These are phyloP conservation scores for Parazoanthus swiftii DNA, from an alignment of 92 coral and sea anemone genomes.

Conservation along the genomic window DNA sequence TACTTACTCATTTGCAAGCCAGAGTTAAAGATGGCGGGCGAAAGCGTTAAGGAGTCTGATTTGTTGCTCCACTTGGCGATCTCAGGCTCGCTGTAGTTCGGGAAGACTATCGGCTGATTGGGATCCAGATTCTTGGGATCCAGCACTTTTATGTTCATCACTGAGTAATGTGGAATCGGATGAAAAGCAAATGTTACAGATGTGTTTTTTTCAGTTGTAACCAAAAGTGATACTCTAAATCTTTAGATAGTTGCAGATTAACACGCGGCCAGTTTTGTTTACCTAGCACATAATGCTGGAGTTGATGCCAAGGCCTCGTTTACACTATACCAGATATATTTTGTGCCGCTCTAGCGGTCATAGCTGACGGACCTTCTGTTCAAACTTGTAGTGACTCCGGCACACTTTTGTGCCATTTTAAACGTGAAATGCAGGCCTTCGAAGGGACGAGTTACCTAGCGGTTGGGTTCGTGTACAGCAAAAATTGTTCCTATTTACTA, in stretches of 20 bases:
- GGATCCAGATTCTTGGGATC: conserved; percentile 59
- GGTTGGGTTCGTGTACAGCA: too few species aligned
- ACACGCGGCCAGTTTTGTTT: neutral
- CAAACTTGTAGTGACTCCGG: too few species aligned
- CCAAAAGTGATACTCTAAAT: neutral
- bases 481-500: too few species aligned
- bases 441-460: too few species aligned
- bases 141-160: conserved; percentile 58
- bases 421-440: too few species aligned
- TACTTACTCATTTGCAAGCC: conserved; percentile 54
- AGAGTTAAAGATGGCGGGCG: conserved; percentile 64
- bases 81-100: conserved; percentile 79
- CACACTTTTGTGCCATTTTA: too few species aligned
- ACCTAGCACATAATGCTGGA: neutral
- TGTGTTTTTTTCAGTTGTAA: neutral
- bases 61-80: conserved; percentile 83
- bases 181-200: neutral
- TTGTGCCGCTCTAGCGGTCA: too few species aligned
- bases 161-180: conserved; percentile 42
- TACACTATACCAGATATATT: too few species aligned
- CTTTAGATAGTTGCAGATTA: neutral
- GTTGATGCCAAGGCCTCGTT: too few species aligned
- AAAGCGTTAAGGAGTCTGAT: conserved; percentile 63
- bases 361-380: too few species aligned
- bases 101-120: conserved; percentile 69